A percentile compares a stretch with the other conserved stretches of the same genome.
Evolutionary conservation across 2,888 invertebrate species (phyloP).

Genomic region (Leptothorax acervorum): DNA sequence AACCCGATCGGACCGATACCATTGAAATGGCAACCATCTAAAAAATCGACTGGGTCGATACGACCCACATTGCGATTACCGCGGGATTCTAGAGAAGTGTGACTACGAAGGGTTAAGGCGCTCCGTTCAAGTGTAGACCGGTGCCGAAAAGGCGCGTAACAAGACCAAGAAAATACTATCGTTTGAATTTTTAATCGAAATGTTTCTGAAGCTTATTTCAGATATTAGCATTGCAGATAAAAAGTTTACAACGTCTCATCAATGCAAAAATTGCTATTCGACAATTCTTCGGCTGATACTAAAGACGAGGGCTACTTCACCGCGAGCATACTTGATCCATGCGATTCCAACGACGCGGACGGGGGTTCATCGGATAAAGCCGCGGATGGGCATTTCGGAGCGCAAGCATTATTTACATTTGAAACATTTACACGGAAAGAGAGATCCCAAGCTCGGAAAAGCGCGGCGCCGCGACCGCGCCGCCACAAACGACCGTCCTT

Average conservation of each 20-base stretch:
- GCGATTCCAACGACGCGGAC: neutral
- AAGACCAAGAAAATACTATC: neutral
- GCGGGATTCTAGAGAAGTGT: too few relatives aligned
- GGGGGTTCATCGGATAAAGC: neutral
- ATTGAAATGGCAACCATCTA: too few relatives aligned
- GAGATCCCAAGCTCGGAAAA: slow-evolving; percentile 37
- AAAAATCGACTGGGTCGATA: too few relatives aligned
- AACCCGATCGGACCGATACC: too few relatives aligned
- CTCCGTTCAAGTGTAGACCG: too few relatives aligned
- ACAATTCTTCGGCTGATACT: neutral
- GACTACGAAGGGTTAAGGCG: too few relatives aligned
- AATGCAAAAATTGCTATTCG: neutral
- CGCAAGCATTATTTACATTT: slow-evolving; percentile 46
- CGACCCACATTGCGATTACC: too few relatives aligned
- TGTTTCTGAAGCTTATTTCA: neutral
- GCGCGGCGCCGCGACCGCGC: slow-evolving; percentile 49
- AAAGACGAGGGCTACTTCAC: neutral
- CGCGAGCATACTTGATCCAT: slow-evolving; percentile 3
- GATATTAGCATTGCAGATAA: neutral
- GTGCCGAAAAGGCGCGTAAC: too few relatives aligned
- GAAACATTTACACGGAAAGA: slow-evolving; percentile 22
- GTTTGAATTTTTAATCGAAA: slow-evolving; percentile 7
- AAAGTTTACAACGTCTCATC: neutral
- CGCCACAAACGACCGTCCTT: slow-evolving; percentile 65
- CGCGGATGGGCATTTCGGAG: neutral